Evolutionary conservation across 2,888 invertebrate genomes (phyloP).

Genomic region (Microplitis manilae): DNA sequence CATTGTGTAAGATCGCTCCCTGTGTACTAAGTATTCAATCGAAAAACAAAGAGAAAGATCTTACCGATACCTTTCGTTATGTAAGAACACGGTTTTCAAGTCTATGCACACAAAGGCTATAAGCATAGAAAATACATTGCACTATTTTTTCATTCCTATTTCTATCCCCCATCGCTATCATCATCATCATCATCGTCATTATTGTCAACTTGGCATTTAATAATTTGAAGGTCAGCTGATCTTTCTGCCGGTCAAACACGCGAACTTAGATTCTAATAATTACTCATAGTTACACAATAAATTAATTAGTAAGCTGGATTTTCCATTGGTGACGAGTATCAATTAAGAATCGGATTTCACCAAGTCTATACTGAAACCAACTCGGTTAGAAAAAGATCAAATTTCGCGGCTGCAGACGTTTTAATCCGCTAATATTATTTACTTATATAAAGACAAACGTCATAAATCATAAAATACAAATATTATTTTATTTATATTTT

Average conservation of each 20-base stretch:
- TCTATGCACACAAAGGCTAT: neutral
- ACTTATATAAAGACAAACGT: neutral
- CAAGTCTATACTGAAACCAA: neutral
- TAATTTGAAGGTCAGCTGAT: neutral
- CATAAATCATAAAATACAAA: too few relatives aligned
- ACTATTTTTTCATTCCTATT: neutral
- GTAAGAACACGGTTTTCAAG: neutral
- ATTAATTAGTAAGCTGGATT: neutral
- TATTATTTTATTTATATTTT: neutral
- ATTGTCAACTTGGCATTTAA: neutral
- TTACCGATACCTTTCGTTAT: neutral
- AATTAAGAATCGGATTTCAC: constrained; percentile 7
- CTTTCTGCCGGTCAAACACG: neutral
- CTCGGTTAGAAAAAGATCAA: neutral
- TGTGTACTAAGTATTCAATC: neutral
- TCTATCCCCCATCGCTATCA: neutral
- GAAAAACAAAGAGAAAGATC: constrained; percentile 1
- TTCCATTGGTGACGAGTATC: neutral
- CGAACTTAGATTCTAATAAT: neutral
- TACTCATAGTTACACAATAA: neutral
- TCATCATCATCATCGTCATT: neutral
- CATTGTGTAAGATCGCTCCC: neutral
- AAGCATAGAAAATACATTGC: too few relatives aligned
- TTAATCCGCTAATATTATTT: neutral
- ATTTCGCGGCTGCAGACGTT: neutral